Percentiles rank a stretch among this genome's conserved stretches.
phyloP scores from a whole-genome alignment of 2,888 invertebrate genomes.

The Auanema sp. region DNA sequence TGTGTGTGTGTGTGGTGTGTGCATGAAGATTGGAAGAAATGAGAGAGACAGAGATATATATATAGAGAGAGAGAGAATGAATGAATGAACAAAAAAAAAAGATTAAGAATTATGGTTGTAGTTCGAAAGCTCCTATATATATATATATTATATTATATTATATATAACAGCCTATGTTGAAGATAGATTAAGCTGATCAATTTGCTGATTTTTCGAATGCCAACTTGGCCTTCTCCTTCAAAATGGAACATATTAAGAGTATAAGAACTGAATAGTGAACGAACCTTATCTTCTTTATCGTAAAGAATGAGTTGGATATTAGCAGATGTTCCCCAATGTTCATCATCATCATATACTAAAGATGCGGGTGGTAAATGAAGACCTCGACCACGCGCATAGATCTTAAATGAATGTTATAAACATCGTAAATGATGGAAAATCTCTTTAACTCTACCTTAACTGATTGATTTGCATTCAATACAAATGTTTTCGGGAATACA shows the following conservation, averaged over 20 bases:
- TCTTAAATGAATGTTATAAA: conserved; percentile 37
- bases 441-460: conserved; percentile 2
- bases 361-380: conserved; percentile 60
- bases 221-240: neutral
- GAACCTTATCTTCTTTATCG: neutral
- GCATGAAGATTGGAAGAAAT: too few relatives aligned
- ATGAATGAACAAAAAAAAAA: too few relatives aligned
- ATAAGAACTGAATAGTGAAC: too few relatives aligned
- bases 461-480: conserved; percentile 6
- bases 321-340: conserved; percentile 55
- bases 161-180: too few relatives aligned
- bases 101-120: too few relatives aligned
- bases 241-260: neutral
- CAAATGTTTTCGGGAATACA: conserved; percentile 51
- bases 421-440: neutral
- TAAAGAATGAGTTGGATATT: neutral
- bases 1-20: too few relatives aligned
- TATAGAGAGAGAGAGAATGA: too few relatives aligned
- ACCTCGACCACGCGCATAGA: conserved; percentile 62
- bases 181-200: neutral
- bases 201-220: neutral
- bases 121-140: neutral
- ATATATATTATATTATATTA: too few relatives aligned
- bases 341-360: conserved; percentile 61
- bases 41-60: too few relatives aligned